A percentile compares a stretch with the other conserved stretches of the same genome.
phyloP scores from a whole-genome alignment of 2,888 invertebrate species.

The Diplolepis rosae region DNA sequence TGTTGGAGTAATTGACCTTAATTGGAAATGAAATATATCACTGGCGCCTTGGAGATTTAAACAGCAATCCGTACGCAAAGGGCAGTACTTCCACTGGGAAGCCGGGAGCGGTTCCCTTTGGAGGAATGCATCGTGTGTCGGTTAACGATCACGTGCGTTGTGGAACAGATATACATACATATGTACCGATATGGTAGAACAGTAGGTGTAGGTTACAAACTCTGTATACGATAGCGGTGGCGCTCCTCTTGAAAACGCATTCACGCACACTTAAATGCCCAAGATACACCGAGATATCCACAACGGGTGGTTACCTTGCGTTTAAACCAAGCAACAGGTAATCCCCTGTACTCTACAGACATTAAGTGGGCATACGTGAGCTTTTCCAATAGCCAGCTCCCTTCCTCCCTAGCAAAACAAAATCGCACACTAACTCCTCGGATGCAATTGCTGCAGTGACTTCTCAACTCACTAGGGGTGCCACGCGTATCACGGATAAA shows the following conservation, averaged over 20 bases:
- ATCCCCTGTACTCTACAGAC: constrained; percentile 20
- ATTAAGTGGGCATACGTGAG: constrained; percentile 33
- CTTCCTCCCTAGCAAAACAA: not conserved
- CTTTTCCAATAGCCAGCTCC: constrained; percentile 34
- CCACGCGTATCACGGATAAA: constrained; percentile 20
- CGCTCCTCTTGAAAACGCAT: not conserved
- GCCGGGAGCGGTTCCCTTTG: not conserved
- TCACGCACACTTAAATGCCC: constrained; percentile 4
- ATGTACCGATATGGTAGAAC: constrained; percentile 13
- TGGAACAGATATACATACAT: constrained; percentile 6
- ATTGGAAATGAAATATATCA: not conserved
- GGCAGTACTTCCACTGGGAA: not conserved
- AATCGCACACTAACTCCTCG: not conserved
- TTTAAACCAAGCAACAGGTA: constrained; percentile 17
- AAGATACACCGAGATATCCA: constrained; percentile 18
- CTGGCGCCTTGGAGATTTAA: not conserved
- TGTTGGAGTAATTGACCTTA: too few species aligned
- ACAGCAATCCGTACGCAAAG: not conserved
- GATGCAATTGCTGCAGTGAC: too few species aligned
- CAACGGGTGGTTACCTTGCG: constrained; percentile 42
- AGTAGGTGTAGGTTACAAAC: constrained; percentile 18
- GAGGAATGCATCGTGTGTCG: not conserved
- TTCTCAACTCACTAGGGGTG: constrained; percentile 24
- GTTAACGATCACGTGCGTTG: not conserved
- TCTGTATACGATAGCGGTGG: constrained; percentile 9